Base-by-base conservation (phyloP, 2,888 invertebrate genomes). In the Eilema caniola region DNA sequence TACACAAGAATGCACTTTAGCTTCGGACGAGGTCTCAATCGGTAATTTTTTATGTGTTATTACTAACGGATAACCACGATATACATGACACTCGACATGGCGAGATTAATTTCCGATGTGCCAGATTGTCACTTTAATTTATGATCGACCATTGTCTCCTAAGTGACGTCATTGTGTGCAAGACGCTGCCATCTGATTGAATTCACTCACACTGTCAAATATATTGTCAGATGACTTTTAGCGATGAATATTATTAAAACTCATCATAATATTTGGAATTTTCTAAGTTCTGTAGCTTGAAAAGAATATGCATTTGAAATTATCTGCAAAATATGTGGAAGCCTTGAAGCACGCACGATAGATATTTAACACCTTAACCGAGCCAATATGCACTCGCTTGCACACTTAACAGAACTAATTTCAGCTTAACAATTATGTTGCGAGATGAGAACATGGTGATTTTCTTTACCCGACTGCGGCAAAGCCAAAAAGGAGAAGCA, bases 1-100 rank as follows among this genome's bases (percentile, higher is more conserved):
- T 91, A 94, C 95, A 95, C 92, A 93, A 92, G 89, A 94, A 94
- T 93, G 94, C 95, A 95, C 95, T 95, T 93, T 94, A 90, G 89
- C 88, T 85, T 84, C 86, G 86, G 83, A 78, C 85, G 88, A 91
- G 84, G 89, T 89, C 92, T 91, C 90, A 92, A 94, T 93, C 89
- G 89, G 90, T 90, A 90, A 90, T 92, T 92, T 93, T 92, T 93
- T 90, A 91, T 90, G 86, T 89, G 89, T 90, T 92, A 87, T 88
- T 90, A 90, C 89, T 85, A 85, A 90, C 86, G 88, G 85, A 84
- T 88, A 85, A 80, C 84, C 84, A 82, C 87, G 88, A 90, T 89
- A 90, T 90, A 92, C 91, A 91, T 84, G 93, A 91, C 90, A 89
- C 88, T 83, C 84, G 89, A 93, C 93, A 91, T 90, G 87, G 83